Base-by-base conservation (phyloP, 2,113 vertebrate species). In the Phalacrocorax carbo region DNA sequence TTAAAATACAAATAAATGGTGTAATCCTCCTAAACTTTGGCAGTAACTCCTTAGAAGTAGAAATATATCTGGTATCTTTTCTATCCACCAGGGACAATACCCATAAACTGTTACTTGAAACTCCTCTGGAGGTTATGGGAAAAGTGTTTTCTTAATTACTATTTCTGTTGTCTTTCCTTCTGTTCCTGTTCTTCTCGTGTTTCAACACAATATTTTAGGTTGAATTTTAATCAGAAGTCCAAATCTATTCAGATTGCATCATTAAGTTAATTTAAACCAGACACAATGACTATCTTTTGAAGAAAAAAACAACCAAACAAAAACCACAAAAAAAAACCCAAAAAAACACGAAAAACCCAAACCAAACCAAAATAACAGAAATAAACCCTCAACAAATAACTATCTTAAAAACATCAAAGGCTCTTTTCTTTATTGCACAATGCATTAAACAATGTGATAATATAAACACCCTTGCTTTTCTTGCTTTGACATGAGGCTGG, bases 241-340 rank as follows among this genome's bases (percentile, higher is more conserved):
- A n/a, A 77, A 17, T 12, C 23, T 44, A 2, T 52, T 57, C 17
- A 58, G 13, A 38, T 13, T 62, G 7, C 16, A 34, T 54, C 26
- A 21, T 9, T 20, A 55, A 46, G 6, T 66, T 40, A 58, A 60
- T 75, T 46, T 38, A 42, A 44, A 15, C 2, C 15, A 42, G 26
- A 19, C 2, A 27, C 29, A 76, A 62, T 52, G 0, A 30, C 3
- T 10, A 11, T 6, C 1, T 54, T 23, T 54, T 54, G n/a, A 13
- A 62, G 19, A 3, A 34, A 64, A 55, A 55, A 38, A 38, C 38
- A 38, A 72, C 12, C 70, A 36, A 61, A 21, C 2, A 44, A 16
- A 54, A 38, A 38, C 38, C 38, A 11, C 7, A 18, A 66, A 55
- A 51, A 13, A 44, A 44, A 44, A 42, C 42, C 12, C 15, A 3